A percentile compares a stretch with the other conserved stretches of the same genome.
Evolutionary conservation across 1,140 invertebrate genomes (phyloP).

Genomic region (Drosophila repleta): DNA sequence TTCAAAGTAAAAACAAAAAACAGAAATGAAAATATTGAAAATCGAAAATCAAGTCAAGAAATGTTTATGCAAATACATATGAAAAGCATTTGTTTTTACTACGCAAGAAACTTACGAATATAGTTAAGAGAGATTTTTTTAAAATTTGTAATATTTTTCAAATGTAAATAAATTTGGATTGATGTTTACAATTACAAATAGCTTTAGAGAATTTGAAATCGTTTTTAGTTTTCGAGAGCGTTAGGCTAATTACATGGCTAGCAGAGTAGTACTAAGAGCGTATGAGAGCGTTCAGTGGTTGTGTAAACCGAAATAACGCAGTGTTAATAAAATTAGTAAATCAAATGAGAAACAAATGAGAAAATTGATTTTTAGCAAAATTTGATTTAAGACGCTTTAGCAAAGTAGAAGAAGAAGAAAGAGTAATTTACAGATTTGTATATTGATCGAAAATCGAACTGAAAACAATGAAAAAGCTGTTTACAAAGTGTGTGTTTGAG

Average conservation of each 20-base stretch:
- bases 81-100: slow-evolving; percentile 69
- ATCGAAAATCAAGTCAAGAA: slow-evolving; percentile 38
- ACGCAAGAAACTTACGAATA: slow-evolving; percentile 62
- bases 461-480: slow-evolving; percentile 49
- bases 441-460: slow-evolving; percentile 8
- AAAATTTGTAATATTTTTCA: slow-evolving; percentile 13
- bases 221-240: slow-evolving; percentile 35
- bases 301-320: slow-evolving; percentile 27
- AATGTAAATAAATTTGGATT: slow-evolving; percentile 35
- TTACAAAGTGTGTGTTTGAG: slow-evolving; percentile 48
- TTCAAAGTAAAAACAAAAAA: slow-evolving; percentile 45
- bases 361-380: slow-evolving; percentile 3
- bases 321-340: background rate
- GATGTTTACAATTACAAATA: slow-evolving; percentile 54
- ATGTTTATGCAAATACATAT: slow-evolving; percentile 64
- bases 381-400: slow-evolving; percentile 13
- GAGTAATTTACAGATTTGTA: slow-evolving; percentile 15
- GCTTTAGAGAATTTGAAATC: slow-evolving; percentile 45
- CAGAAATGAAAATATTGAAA: slow-evolving; percentile 32
- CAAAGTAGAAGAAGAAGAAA: slow-evolving; percentile 15
- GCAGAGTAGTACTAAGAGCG: slow-evolving; percentile 75
- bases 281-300: slow-evolving; percentile 51
- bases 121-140: slow-evolving; percentile 23
- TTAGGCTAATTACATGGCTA: slow-evolving; percentile 72
- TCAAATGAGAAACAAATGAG: background rate